Conservation (phyloP, 2,888 invertebrate genomes). For the Meteorus colon region DNA sequence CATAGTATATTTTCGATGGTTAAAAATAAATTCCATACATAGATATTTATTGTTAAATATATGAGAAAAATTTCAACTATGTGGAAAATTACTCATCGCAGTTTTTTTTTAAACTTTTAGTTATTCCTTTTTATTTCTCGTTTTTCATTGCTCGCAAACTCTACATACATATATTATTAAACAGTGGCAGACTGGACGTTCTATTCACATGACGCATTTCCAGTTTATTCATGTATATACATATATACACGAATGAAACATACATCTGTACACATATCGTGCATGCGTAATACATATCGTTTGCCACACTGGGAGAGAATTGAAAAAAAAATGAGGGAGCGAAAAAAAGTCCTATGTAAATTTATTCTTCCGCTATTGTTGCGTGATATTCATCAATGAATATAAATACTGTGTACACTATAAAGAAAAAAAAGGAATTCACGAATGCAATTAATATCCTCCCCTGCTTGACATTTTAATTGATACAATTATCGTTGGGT, state of each 20-base stretch:
- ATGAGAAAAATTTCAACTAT: neutral
- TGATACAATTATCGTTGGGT: neutral
- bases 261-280: neutral
- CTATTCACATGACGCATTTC: slow-evolving; percentile 35
- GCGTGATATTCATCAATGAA: neutral
- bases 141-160: neutral
- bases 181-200: slow-evolving; percentile 11
- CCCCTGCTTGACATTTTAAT: neutral
- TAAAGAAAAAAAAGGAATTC: neutral
- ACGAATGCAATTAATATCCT: neutral
- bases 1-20: neutral
- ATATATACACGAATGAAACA: neutral
- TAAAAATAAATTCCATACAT: slow-evolving; percentile 1
- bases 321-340: neutral
- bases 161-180: slow-evolving; percentile 4
- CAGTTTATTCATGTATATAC: neutral
- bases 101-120: too few species aligned
- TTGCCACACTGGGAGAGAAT: neutral
- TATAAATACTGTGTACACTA: neutral
- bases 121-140: neutral
- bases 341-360: neutral
- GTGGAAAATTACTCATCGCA: neutral
- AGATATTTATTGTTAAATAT: neutral
- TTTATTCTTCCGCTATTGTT: neutral
- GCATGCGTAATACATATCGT: slow-evolving; percentile 16